Evolutionary conservation across 2,888 invertebrate species (phyloP).

Genomic region (Metallyticus violacea): DNA sequence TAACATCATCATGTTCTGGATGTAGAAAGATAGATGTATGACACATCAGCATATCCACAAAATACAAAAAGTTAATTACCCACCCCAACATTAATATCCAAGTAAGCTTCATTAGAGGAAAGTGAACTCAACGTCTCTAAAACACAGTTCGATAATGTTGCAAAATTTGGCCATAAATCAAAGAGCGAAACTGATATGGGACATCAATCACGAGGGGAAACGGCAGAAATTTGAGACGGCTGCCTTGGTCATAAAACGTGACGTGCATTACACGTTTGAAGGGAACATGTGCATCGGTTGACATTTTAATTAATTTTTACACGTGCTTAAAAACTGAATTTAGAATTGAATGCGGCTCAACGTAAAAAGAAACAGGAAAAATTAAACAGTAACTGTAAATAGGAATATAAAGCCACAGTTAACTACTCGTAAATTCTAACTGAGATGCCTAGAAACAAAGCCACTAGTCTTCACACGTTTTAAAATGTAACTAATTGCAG

Average conservation of each 20-base stretch:
- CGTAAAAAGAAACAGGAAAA: too few relatives aligned
- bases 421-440: too few relatives aligned
- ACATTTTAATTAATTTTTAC: neutral
- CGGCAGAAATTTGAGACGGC: neutral
- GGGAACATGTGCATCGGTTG: neutral
- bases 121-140: neutral
- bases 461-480: too few relatives aligned
- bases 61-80: neutral
- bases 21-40: neutral
- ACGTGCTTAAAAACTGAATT: neutral
- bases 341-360: neutral
- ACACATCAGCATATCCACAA: neutral
- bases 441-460: too few relatives aligned
- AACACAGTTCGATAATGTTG: neutral
- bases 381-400: too few relatives aligned
- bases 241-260: neutral
- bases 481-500: too few relatives aligned
- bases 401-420: too few relatives aligned
- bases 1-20: too few relatives aligned
- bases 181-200: neutral
- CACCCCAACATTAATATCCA: neutral
- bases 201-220: neutral
- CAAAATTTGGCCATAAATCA: neutral
- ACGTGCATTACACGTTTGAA: neutral
- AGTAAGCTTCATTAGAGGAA: neutral